Evolutionary conservation across 2,113 vertebrate genomes (phyloP).

Genomic region (Sardina pilchardus): DNA sequence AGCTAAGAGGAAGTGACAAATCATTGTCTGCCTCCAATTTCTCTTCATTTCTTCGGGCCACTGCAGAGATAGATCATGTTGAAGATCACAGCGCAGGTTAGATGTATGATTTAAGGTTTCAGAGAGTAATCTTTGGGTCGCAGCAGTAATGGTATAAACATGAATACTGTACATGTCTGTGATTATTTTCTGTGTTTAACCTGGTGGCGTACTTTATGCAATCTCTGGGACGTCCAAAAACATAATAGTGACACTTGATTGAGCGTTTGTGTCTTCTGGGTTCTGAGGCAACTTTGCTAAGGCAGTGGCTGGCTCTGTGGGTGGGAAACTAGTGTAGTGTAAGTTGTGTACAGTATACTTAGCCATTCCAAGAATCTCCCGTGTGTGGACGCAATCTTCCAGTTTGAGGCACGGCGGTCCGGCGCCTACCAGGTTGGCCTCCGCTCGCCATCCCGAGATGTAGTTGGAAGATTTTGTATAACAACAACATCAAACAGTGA

Average conservation of each 20-base stretch:
- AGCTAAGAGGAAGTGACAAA: not conserved
- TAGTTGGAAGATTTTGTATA: constrained; percentile 70
- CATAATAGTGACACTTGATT: not conserved
- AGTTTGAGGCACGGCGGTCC: constrained; percentile 61
- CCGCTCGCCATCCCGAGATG: constrained; percentile 70
- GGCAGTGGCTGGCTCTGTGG: constrained; percentile 57
- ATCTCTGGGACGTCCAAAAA: not conserved
- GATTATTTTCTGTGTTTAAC: not conserved
- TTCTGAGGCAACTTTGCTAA: constrained; percentile 59
- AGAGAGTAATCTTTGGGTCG: not conserved
- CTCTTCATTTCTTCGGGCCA: not conserved
- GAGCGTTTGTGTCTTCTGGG: not conserved
- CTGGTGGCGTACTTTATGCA: not conserved
- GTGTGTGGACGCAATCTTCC: constrained; percentile 57
- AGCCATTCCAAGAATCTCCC: constrained; percentile 13
- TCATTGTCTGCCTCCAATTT: not conserved
- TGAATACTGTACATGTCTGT: not conserved
- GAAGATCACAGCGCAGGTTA: not conserved
- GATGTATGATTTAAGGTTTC: not conserved
- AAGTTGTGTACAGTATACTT: constrained; percentile 32
- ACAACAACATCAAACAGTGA: constrained; percentile 72
- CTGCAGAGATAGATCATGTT: not conserved
- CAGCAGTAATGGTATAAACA: not conserved
- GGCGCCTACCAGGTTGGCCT: constrained; percentile 68
- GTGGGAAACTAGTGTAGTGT: constrained; percentile 65